Percentiles rank a stretch among this genome's conserved stretches.
phyloP scores from a whole-genome alignment of 2,888 invertebrate species.

The Cataglyphis cursor region DNA sequence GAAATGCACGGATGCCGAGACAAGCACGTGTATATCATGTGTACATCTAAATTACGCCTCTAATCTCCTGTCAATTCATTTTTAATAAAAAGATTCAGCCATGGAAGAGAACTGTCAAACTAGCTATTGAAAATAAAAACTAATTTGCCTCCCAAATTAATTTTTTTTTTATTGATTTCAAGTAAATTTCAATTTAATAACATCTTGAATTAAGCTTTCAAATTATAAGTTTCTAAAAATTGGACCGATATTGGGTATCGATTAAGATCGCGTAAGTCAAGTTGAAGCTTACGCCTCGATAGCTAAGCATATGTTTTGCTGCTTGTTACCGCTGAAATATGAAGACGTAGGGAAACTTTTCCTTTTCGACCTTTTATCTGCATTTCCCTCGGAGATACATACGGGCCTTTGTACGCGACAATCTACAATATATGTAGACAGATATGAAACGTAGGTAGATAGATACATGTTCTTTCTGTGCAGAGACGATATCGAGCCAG shows the following conservation, averaged over 20 bases:
- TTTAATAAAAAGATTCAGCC: not conserved
- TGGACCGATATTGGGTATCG: not conserved
- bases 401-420: conserved; percentile 38
- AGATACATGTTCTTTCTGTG: conserved; percentile 45
- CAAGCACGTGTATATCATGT: not conserved
- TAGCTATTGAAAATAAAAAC: not conserved
- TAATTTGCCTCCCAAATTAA: not conserved
- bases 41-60: not conserved
- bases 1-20: no score
- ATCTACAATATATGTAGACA: not conserved
- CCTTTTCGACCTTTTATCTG: conserved; percentile 35
- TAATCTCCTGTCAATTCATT: not conserved
- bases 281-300: not conserved
- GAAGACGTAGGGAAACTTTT: conserved; percentile 7
- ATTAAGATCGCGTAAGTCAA: not conserved
- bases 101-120: not conserved
- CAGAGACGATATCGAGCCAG: conserved; percentile 63
- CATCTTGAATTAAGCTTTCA: not conserved
- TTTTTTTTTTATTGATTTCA: not conserved
- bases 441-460: not conserved
- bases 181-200: not conserved
- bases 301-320: not conserved
- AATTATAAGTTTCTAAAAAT: conserved; percentile 5
- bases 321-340: conserved; percentile 16
- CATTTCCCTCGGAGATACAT: conserved; percentile 12